Conservation (phyloP, 2,113 vertebrate species). For the Silurus glanis region DNA sequence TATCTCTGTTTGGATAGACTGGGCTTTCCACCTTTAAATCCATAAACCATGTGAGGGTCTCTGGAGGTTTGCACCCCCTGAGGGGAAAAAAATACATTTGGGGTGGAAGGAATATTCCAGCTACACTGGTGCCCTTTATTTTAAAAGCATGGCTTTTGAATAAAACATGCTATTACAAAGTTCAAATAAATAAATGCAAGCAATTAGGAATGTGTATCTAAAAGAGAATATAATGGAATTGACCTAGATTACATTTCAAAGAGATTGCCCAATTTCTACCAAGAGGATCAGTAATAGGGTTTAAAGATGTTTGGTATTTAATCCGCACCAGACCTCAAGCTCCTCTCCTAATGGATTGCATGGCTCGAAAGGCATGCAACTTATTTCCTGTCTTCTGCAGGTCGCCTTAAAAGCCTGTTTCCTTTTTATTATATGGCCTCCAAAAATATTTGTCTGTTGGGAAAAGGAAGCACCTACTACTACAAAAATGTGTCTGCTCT, state of each 20-base stretch:
- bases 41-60: background rate
- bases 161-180: slow-evolving; percentile 2
- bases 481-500: background rate
- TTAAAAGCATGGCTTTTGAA: background rate
- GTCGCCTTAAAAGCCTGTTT: background rate
- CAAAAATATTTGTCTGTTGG: background rate
- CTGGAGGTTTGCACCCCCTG: background rate
- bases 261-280: background rate
- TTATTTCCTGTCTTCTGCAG: background rate
- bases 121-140: background rate
- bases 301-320: slow-evolving; percentile 7
- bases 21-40: background rate
- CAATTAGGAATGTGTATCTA: background rate
- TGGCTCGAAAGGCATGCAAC: background rate
- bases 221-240: background rate
- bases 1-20: slow-evolving; percentile 18
- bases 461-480: background rate
- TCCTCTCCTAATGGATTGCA: background rate
- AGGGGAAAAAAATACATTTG: background rate
- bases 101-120: background rate
- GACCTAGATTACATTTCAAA: slow-evolving; percentile 11
- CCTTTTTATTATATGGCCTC: background rate
- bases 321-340: background rate
- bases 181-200: background rate
- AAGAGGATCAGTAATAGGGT: background rate